Conservation (phyloP, 2,113 vertebrate species). For the Ciconia stormi region DNA sequence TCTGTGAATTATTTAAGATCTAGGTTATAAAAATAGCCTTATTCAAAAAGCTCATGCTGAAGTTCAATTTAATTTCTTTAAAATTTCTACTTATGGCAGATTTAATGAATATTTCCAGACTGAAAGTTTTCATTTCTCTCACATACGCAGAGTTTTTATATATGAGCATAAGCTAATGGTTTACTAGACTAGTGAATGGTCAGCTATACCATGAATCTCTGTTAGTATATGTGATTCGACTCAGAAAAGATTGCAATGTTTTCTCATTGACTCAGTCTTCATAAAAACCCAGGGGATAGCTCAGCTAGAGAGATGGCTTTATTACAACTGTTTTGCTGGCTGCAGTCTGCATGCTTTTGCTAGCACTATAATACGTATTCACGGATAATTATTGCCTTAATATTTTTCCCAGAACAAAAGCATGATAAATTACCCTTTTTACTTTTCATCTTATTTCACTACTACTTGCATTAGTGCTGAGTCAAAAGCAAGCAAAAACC, state of each 20-base stretch:
- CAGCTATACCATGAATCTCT: background rate
- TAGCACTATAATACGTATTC: background rate
- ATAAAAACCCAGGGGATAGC: background rate
- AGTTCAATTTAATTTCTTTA: background rate
- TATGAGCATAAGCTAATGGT: background rate
- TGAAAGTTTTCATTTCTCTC: background rate
- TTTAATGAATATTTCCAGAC: background rate
- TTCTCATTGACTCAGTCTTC: background rate
- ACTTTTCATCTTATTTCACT: background rate
- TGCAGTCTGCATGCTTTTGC: background rate
- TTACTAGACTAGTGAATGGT: background rate
- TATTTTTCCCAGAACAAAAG: background rate
- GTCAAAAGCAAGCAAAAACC: background rate
- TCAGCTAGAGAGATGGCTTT: background rate
- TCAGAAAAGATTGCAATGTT: background rate
- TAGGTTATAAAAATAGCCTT: background rate
- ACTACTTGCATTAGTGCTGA: background rate
- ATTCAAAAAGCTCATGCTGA: background rate
- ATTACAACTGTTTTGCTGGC: background rate
- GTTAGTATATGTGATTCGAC: background rate
- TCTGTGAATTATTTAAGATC: slow-evolving; percentile 14
- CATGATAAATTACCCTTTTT: background rate
- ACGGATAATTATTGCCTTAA: background rate
- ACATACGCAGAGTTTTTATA: background rate
- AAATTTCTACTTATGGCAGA: background rate